Evolutionary conservation across 2,113 vertebrate genomes (phyloP), one percentile per base, ranked within the genome.

Genomic region (Oxyruncus cristatus): DNA sequence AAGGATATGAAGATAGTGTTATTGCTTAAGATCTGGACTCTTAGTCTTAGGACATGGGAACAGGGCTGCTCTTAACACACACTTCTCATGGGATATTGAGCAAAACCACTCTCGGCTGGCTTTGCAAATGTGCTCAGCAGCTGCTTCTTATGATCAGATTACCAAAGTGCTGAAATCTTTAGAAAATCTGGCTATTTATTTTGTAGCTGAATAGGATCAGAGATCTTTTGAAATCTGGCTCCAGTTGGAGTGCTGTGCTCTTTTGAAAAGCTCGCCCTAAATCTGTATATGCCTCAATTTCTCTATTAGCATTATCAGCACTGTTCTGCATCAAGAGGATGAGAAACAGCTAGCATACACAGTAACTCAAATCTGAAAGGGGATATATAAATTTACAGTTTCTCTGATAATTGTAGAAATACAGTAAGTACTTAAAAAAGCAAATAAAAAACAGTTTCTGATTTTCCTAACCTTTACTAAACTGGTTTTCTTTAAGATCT

Each of bases 171-270:
- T 93, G 91, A 96, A 96, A 93, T 93, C 83, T 94, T 96, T 96
- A 94, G 88, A 95, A 97, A 96, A 96, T 92, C 88, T 89, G 66
- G 52, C 85, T 94, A 93, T 93, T 96, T 96, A 95, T 97, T 95
- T 94, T 91, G 80, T 75, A 94, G 70, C 44, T 96, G 93, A 96
- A 96, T 93, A 95, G 90, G 90, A 94, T 92, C 95, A 91, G 76
- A 95, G 88, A 96, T 95, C 91, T 96, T 95, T 95, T 94, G 92
- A 97, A 96, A 96, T 93, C 76, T 89, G 79, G 83, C 61, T 88
- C n/a, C 73, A 86, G 92, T 95, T 95, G 91, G 65, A 92, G 76
- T 85, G 83, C 83, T 93, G 65, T 3, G 5, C 49, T 94, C 88
- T 91, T 93, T 92, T 81, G 88, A 96, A 95, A 96, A 92, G 80